A percentile compares a stretch with the other conserved stretches of the same genome.
These are phyloP conservation scores for Hippoglossus stenolepis DNA, from an alignment of 2,113 vertebrate genomes.

Conservation along the genomic window DNA sequence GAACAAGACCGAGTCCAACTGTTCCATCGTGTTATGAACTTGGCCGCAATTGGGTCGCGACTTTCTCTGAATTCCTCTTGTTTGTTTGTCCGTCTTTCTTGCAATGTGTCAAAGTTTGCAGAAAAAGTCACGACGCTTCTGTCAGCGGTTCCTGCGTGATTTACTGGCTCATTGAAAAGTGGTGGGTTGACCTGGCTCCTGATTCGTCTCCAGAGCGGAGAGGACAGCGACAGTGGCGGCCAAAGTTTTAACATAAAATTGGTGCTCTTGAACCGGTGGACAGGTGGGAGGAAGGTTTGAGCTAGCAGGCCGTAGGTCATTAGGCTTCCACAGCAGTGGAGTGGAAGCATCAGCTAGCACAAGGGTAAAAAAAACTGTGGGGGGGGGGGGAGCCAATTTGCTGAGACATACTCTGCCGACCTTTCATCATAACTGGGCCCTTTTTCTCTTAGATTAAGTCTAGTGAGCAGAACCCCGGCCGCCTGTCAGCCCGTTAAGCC, in stretches of 20 bases:
- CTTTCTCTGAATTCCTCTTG: conserved; percentile 30
- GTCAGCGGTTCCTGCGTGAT: neutral
- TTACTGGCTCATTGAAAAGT: neutral
- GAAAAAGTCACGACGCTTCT: neutral
- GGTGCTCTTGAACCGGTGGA: conserved; percentile 1
- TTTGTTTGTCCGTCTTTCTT: neutral
- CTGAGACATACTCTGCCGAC: conserved; percentile 71
- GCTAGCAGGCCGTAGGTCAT: conserved; percentile 63
- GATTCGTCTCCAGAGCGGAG: neutral
- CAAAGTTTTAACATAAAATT: conserved; percentile 27
- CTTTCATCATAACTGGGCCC: conserved; percentile 68
- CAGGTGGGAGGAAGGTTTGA: conserved; percentile 55
- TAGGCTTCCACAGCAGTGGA: conserved; percentile 53
- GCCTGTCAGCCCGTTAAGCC: conserved; percentile 67
- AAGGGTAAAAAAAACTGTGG: conserved; percentile 32
- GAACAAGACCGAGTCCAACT: conserved; percentile 45
- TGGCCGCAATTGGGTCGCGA: conserved; percentile 1
- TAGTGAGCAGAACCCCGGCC: conserved; percentile 67
- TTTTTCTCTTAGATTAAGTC: conserved; percentile 74
- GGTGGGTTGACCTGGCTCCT: neutral
- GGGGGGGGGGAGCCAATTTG: conserved; percentile 66
- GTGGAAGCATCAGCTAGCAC: conserved; percentile 49
- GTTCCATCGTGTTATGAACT: conserved; percentile 45
- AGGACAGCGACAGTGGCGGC: neutral
- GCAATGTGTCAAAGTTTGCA: neutral